Percentiles rank a stretch among this genome's conserved stretches.
phyloP scores from a whole-genome alignment of 2,888 invertebrate species.

The Seira musarum region DNA sequence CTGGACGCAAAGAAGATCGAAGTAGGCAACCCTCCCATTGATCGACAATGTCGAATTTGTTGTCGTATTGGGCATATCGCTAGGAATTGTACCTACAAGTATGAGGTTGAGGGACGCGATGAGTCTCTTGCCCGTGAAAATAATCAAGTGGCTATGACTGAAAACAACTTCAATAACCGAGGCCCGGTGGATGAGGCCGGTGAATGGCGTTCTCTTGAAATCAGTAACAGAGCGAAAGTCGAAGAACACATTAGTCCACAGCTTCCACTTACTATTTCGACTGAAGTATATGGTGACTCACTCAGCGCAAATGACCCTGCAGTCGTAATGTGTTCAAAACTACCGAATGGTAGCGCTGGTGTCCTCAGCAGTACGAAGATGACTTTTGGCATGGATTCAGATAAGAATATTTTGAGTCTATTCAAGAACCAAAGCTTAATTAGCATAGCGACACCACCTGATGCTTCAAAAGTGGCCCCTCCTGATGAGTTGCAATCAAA shows the following conservation, averaged over 20 bases:
- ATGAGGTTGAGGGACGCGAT: conserved; percentile 24
- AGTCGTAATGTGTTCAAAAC: neutral
- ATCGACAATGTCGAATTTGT: conserved; percentile 75
- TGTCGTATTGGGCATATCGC: conserved; percentile 76
- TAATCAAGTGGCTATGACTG: neutral
- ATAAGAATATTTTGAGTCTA: neutral
- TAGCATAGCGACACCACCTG: too few species aligned
- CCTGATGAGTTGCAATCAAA: neutral
- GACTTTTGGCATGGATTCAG: neutral
- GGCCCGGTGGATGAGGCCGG: neutral
- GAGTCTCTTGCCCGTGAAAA: neutral
- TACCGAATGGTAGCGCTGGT: conserved; percentile 9
- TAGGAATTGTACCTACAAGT: conserved; percentile 72
- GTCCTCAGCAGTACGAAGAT: neutral
- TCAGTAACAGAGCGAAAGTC: too few species aligned
- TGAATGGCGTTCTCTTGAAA: neutral
- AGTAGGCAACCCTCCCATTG: conserved; percentile 74
- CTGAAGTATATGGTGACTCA: neutral
- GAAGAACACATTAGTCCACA: too few species aligned
- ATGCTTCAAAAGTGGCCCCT: neutral
- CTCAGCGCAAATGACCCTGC: neutral
- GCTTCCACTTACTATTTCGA: neutral
- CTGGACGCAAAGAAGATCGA: conserved; percentile 72
- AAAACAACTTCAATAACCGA: neutral
- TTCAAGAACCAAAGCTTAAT: neutral